Percentiles rank a stretch among this genome's conserved stretches.
phyloP scores from a whole-genome alignment of 1,140 invertebrate species.

The Zaprionus davidi region DNA sequence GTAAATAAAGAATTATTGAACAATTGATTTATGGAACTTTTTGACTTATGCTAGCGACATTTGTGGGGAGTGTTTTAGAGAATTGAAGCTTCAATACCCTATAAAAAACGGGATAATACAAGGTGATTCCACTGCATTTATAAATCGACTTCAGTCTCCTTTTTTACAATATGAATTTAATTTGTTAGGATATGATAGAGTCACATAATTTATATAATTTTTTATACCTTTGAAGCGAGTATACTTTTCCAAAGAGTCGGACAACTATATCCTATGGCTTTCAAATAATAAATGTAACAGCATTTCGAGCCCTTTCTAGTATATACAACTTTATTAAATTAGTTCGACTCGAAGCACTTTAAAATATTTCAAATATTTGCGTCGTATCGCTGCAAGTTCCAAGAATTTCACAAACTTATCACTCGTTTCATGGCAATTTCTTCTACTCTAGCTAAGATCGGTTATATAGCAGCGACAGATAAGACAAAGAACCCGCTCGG shows the following conservation, averaged over 20 bases:
- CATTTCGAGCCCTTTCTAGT: slow-evolving; percentile 4
- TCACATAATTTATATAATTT: too few species aligned
- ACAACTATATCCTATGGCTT: too few species aligned
- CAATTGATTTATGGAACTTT: slow-evolving; percentile 57
- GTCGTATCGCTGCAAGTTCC: slow-evolving; percentile 2
- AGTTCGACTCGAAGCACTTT: neutral
- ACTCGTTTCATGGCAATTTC: slow-evolving; percentile 38
- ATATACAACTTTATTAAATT: slow-evolving; percentile 13
- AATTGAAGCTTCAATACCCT: neutral
- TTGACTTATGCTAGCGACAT: neutral
- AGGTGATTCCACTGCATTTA: neutral
- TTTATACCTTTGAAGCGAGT: too few species aligned
- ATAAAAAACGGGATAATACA: neutral
- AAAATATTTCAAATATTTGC: slow-evolving; percentile 24
- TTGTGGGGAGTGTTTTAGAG: neutral
- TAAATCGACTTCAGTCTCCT: neutral
- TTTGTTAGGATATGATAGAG: neutral
- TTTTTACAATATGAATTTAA: neutral
- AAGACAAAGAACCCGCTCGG: slow-evolving; percentile 30
- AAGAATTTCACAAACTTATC: slow-evolving; percentile 42
- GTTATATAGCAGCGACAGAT: slow-evolving; percentile 52
- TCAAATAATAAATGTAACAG: too few species aligned
- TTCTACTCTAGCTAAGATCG: slow-evolving; percentile 22
- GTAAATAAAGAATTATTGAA: slow-evolving; percentile 61
- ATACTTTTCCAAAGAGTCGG: too few species aligned